Evolutionary conservation across 2,113 vertebrate species (phyloP).

Genomic region (Triplophysa rosa): DNA sequence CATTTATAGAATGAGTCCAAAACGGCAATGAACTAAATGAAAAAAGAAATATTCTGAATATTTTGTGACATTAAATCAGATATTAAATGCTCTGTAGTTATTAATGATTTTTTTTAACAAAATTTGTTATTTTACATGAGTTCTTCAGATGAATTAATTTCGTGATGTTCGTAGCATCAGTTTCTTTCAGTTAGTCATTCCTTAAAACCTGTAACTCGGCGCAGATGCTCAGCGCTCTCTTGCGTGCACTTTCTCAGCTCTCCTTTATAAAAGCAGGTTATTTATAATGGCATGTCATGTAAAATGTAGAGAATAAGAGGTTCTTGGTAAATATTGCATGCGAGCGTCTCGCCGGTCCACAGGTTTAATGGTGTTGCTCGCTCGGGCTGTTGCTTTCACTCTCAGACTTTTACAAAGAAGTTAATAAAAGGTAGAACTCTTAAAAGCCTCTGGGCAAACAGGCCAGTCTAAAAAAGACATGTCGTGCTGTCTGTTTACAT

Average conservation of each 20-base stretch:
- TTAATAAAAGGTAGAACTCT: constrained; percentile 3
- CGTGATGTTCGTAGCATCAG: no score
- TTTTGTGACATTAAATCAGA: no score
- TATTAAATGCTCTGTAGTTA: no score
- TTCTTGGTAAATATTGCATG: constrained; percentile 60
- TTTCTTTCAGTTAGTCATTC: background rate
- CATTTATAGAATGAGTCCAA: no score
- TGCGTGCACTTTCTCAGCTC: constrained; percentile 37
- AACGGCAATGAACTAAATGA: no score
- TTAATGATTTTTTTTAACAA: no score
- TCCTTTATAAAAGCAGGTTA: constrained; percentile 52
- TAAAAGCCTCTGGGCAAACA: constrained; percentile 7
- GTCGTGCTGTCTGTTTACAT: background rate
- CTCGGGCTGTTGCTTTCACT: constrained; percentile 51
- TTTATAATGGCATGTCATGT: constrained; percentile 61
- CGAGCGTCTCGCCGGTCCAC: constrained; percentile 26
- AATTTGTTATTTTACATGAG: no score
- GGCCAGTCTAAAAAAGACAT: background rate
- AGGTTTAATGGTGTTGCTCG: constrained; percentile 54
- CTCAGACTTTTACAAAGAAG: constrained; percentile 34
- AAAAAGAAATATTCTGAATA: no score
- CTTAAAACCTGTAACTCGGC: constrained; percentile 22
- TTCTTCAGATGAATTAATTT: no score
- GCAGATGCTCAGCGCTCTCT: constrained; percentile 17
- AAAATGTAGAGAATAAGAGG: constrained; percentile 61